These are phyloP conservation scores for Siniperca scherzeri DNA, from an alignment of 2,797 vertebrate species.

Conservation along the genomic window DNA sequence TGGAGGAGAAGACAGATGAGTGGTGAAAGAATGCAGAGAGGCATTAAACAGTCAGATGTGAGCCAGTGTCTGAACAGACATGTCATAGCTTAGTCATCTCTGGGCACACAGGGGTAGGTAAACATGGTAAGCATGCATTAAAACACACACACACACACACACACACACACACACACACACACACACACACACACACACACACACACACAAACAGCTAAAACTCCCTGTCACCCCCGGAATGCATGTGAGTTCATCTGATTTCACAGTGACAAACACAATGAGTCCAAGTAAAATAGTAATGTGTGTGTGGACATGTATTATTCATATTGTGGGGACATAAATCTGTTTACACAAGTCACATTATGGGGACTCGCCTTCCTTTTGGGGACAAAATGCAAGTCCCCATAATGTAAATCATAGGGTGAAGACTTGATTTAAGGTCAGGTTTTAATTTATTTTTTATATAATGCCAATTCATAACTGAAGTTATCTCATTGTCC, in stretches of 20 bases:
- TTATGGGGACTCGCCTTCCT: too few species aligned
- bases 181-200: constrained; percentile 32
- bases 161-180: constrained; percentile 32
- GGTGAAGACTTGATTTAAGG: too few species aligned
- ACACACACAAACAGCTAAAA: constrained; percentile 18
- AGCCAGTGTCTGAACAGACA: constrained; percentile 16
- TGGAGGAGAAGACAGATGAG: constrained; percentile 6
- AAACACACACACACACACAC: constrained; percentile 27
- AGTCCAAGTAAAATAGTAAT: constrained; percentile 2
- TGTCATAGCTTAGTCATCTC: constrained; percentile 42
- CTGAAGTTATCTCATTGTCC: too few species aligned
- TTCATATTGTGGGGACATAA: too few species aligned
- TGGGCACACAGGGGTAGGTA: constrained; percentile 13
- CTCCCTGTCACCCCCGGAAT: constrained; percentile 20
- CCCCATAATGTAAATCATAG: too few species aligned
- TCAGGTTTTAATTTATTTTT: too few species aligned
- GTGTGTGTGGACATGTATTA: neutral
- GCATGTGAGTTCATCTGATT: constrained; percentile 43
- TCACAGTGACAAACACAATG: constrained; percentile 36
- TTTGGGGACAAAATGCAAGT: too few species aligned
- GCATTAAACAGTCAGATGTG: constrained; percentile 30
- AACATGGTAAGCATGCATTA: neutral
- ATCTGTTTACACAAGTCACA: too few species aligned
- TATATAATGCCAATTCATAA: too few species aligned
- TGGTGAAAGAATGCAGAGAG: constrained; percentile 24